Evolutionary conservation across 2,888 invertebrate genomes (phyloP).

Genomic region (Ochropleura plecta): DNA sequence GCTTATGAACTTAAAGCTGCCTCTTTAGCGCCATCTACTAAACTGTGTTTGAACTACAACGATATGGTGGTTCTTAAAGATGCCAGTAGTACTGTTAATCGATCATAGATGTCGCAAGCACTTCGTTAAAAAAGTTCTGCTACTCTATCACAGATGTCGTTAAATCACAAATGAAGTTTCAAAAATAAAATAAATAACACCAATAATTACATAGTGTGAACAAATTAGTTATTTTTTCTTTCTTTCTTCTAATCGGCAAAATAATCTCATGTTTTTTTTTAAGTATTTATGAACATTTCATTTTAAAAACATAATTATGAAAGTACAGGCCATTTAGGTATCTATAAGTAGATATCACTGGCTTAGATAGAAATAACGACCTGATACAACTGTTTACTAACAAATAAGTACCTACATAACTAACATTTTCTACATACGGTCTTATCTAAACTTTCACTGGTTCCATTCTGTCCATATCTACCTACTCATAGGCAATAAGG

Average conservation of each 20-base stretch:
- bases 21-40: slow-evolving; percentile 24
- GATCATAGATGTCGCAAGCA: slow-evolving; percentile 25
- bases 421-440: not conserved
- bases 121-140: not conserved
- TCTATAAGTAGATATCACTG: not conserved
- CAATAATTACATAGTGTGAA: not conserved
- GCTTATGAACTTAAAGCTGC: too few relatives aligned
- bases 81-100: slow-evolving; percentile 16
- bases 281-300: too few relatives aligned
- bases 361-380: not conserved
- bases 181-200: not conserved
- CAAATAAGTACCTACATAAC: not conserved
- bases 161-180: too few relatives aligned
- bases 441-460: slow-evolving; percentile 43
- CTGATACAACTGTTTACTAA: not conserved
- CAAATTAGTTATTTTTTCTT: not conserved
- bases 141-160: slow-evolving; percentile 48
- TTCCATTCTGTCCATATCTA: not conserved
- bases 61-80: fast-evolving
- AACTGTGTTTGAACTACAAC: fast-evolving
- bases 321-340: not conserved
- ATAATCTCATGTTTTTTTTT: not conserved
- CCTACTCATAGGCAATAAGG: not conserved
- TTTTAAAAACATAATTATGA: not conserved
- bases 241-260: not conserved